Conservation (phyloP, 2,888 invertebrate species). For the Leuctra nigra region DNA sequence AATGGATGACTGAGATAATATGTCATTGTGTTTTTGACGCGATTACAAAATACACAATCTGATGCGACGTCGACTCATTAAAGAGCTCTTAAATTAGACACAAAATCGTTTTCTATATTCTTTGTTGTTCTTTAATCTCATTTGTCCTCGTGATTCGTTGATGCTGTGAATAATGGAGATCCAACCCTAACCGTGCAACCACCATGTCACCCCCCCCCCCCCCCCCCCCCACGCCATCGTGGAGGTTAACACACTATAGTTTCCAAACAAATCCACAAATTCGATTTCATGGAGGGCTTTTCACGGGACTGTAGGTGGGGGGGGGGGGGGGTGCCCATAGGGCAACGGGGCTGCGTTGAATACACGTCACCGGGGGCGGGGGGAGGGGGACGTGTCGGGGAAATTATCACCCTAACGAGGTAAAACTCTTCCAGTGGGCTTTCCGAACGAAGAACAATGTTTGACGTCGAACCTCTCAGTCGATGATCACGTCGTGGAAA, state of each 20-base stretch:
- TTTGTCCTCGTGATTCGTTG: too few relatives aligned
- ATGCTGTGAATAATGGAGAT: too few relatives aligned
- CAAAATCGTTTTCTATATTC: too few relatives aligned
- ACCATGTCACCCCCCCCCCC: background rate
- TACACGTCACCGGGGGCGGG: background rate
- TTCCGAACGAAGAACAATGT: background rate
- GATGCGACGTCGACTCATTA: too few relatives aligned
- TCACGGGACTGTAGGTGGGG: conserved; percentile 22
- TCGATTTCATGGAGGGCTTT: conserved; percentile 17
- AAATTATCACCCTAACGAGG: background rate
- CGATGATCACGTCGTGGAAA: conserved; percentile 5
- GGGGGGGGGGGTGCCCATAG: conserved; percentile 23
- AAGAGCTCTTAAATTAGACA: too few relatives aligned
- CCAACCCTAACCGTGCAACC: too few relatives aligned
- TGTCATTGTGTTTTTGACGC: too few relatives aligned
- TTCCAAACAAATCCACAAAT: conserved; percentile 23
- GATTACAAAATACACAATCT: too few relatives aligned
- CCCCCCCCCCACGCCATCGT: background rate
- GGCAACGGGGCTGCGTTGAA: conserved; percentile 24
- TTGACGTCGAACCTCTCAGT: background rate
- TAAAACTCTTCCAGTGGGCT: background rate
- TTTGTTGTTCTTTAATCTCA: too few relatives aligned
- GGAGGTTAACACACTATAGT: conserved; percentile 14
- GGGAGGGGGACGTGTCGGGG: background rate
- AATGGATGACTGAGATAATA: too few relatives aligned